A percentile compares a stretch with the other conserved stretches of the same genome.
These are phyloP conservation scores for Prunella fulvescens DNA, from an alignment of 2,113 vertebrate species.

Conservation along the genomic window DNA sequence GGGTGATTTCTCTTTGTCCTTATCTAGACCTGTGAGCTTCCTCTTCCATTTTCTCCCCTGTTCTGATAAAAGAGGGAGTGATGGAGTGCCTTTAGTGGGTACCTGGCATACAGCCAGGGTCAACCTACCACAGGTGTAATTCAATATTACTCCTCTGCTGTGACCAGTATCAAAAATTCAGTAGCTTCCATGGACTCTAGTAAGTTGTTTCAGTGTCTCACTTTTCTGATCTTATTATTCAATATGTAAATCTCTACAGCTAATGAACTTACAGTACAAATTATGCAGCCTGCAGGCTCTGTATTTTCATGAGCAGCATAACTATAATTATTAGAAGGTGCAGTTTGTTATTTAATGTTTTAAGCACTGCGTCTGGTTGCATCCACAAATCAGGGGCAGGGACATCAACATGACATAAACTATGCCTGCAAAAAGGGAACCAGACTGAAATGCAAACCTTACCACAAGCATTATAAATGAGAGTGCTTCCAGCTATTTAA, in stretches of 20 bases:
- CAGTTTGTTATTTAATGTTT: constrained; percentile 15
- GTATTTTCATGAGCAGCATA: neutral
- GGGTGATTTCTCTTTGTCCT: neutral
- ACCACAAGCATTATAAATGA: neutral
- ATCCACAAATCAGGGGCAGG: neutral
- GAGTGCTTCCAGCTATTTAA: neutral
- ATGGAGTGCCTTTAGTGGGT: neutral
- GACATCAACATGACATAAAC: neutral
- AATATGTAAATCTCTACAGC: neutral
- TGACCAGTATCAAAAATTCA: neutral
- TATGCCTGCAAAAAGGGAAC: neutral
- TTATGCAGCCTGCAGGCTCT: neutral
- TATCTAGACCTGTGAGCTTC: neutral
- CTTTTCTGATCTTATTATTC: neutral
- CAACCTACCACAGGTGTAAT: neutral
- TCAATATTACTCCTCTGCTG: neutral
- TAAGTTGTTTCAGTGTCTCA: neutral
- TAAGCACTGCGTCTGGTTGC: neutral
- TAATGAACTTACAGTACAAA: neutral
- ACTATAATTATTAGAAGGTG: neutral
- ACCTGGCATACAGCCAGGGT: neutral
- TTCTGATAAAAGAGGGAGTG: neutral
- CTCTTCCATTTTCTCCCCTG: neutral
- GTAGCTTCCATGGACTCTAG: neutral
- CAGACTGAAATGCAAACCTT: neutral